phyloP scores from a whole-genome alignment of 2,888 invertebrate species.

The Calliphora vomitoria region DNA sequence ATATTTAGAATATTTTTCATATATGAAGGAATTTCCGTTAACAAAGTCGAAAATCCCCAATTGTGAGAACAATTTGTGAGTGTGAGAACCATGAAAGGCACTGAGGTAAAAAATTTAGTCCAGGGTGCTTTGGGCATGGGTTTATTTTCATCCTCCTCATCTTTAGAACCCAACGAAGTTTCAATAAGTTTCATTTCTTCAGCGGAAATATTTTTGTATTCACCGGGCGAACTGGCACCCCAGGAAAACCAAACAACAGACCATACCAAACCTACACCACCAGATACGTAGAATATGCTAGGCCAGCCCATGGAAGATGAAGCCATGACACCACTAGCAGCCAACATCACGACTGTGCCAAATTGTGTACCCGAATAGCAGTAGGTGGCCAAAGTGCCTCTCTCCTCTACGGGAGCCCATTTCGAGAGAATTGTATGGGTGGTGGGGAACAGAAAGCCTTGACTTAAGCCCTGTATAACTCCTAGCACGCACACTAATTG shows the following conservation, averaged over 20 bases:
- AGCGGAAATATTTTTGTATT: conserved; percentile 86
- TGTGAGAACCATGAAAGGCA: conserved; percentile 91
- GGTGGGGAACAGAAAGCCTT: conserved; percentile 89
- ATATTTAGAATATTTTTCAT: no score
- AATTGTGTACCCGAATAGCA: conserved; percentile 91
- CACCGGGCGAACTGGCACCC: conserved; percentile 88
- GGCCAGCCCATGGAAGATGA: conserved; percentile 86
- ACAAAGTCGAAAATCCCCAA: conserved; percentile 93
- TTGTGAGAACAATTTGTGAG: conserved; percentile 89
- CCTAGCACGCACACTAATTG: conserved; percentile 87
- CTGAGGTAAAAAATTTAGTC: conserved; percentile 89
- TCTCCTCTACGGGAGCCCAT: conserved; percentile 89
- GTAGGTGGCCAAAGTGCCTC: conserved; percentile 88
- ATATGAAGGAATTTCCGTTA: conserved; percentile 85
- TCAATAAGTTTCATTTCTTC: conserved; percentile 89
- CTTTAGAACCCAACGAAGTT: conserved; percentile 86
- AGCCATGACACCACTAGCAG: conserved; percentile 89
- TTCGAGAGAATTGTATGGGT: conserved; percentile 89
- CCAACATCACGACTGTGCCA: conserved; percentile 91
- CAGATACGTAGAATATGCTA: conserved; percentile 91
- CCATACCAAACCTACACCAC: conserved; percentile 88
- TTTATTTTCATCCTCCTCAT: conserved; percentile 77
- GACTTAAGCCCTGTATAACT: conserved; percentile 88
- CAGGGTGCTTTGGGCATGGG: conserved; percentile 88
- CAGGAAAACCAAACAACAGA: conserved; percentile 86